These are phyloP conservation scores for Perdita meconis DNA, from an alignment of 2,888 invertebrate species.

Conservation along the genomic window DNA sequence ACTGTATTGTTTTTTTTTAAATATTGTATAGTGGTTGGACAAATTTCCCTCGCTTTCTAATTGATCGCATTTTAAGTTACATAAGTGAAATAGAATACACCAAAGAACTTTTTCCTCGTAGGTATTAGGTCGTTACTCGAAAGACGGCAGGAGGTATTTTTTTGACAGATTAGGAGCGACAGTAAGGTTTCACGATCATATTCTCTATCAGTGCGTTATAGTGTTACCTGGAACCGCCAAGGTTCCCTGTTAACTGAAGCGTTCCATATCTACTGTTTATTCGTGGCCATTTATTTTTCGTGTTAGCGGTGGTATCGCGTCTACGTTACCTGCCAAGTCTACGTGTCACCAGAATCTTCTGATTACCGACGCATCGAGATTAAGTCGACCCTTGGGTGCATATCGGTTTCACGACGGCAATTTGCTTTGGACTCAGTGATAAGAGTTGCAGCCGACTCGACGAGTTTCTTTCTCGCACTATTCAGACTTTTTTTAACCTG, in stretches of 20 bases:
- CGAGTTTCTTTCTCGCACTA: no score
- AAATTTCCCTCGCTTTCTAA: no score
- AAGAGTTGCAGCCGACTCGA: no score
- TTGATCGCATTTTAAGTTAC: neutral
- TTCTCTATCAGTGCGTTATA: constrained; percentile 1
- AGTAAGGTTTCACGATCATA: constrained; percentile 21
- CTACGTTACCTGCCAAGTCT: constrained; percentile 38
- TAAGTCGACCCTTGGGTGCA: constrained; percentile 25
- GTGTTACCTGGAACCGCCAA: constrained; percentile 7
- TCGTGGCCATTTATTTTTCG: constrained; percentile 14
- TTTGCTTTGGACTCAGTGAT: constrained; percentile 46
- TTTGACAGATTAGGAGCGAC: neutral
- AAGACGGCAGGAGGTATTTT: neutral
- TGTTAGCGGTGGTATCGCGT: constrained; percentile 18
- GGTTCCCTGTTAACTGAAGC: neutral
- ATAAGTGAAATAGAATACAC: neutral
- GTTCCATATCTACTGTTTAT: constrained; percentile 34
- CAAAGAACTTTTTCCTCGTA: neutral
- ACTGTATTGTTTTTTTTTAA: no score
- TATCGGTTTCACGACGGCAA: constrained; percentile 47
- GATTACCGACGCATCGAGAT: constrained; percentile 59
- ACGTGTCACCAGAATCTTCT: constrained; percentile 33
- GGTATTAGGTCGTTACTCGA: neutral
- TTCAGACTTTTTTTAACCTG: no score
- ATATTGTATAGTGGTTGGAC: no score